Percentiles rank a stretch among this genome's conserved stretches.
Evolutionary conservation across 2,888 invertebrate species (phyloP).

Genomic region (Callyntrura guangdongensis): DNA sequence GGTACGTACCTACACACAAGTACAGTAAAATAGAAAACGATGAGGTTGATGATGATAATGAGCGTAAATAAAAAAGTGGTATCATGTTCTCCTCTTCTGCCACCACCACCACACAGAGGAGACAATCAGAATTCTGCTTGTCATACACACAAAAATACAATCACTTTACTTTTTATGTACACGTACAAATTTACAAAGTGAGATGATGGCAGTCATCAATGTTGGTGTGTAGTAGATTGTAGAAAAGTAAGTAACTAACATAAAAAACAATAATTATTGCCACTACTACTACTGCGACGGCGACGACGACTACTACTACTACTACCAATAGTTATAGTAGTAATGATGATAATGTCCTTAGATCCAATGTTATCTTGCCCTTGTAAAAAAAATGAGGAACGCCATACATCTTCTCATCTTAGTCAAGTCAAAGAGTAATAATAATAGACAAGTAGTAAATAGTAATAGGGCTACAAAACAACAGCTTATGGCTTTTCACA

Average conservation of each 20-base stretch:
- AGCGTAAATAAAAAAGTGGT: constrained; percentile 48
- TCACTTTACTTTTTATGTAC: constrained; percentile 7
- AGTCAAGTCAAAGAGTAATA: constrained; percentile 45
- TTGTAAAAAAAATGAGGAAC: constrained; percentile 66
- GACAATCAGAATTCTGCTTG: constrained; percentile 23
- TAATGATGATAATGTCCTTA: constrained; percentile 62
- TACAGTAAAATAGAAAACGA: constrained; percentile 13
- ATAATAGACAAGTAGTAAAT: constrained; percentile 18
- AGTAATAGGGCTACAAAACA: constrained; percentile 17
- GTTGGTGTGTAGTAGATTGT: neutral
- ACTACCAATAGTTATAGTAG: constrained; percentile 5
- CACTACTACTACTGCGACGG: neutral
- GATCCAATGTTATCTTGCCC: constrained; percentile 60
- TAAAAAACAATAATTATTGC: constrained; percentile 68
- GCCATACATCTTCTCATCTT: constrained; percentile 40
- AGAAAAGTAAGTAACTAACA: constrained; percentile 49
- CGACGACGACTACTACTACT: neutral
- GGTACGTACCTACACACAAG: neutral
- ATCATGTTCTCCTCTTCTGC: constrained; percentile 27
- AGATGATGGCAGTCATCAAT: neutral
- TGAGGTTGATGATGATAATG: constrained; percentile 13
- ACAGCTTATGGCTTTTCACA: constrained; percentile 58
- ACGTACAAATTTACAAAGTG: constrained; percentile 48
- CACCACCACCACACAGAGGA: neutral
- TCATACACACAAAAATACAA: constrained; percentile 57